Conservation (phyloP, 2,888 invertebrate species). For the Lithophane ornitopus region DNA sequence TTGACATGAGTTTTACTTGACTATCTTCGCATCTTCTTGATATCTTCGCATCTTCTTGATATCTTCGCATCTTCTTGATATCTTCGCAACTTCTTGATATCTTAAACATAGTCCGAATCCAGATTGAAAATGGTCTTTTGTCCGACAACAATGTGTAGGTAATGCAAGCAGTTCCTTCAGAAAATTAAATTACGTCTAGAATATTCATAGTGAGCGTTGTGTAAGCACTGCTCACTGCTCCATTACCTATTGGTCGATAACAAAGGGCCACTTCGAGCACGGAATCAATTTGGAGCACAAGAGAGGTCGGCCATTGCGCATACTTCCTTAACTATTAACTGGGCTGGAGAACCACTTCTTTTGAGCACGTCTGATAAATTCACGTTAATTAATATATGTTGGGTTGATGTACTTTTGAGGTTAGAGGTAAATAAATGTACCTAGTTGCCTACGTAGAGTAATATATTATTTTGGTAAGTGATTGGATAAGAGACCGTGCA, state of each 20-base stretch:
- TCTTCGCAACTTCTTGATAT: too few relatives aligned
- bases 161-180: slow-evolving; percentile 48
- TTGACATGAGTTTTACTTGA: too few relatives aligned
- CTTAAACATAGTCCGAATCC: slow-evolving; percentile 16
- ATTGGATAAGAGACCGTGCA: too few relatives aligned
- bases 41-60: slow-evolving; percentile 1
- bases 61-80: too few relatives aligned
- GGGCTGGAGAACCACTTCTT: slow-evolving; percentile 60
- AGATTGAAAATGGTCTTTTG: slow-evolving; percentile 36
- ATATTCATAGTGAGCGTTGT: slow-evolving; percentile 74
- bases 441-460: neutral
- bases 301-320: slow-evolving; percentile 69
- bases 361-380: slow-evolving; percentile 57
- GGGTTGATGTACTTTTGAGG: slow-evolving; percentile 16
- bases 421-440: slow-evolving; percentile 12
- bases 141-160: slow-evolving; percentile 44
- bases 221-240: slow-evolving; percentile 68
- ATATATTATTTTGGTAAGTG: too few relatives aligned
- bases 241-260: slow-evolving; percentile 72
- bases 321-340: slow-evolving; percentile 73
- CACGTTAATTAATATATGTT: slow-evolving; percentile 53
- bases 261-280: slow-evolving; percentile 69
- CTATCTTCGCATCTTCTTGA: neutral
- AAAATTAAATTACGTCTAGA: slow-evolving; percentile 71
- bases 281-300: slow-evolving; percentile 75